Evolutionary conservation across 2,113 vertebrate species (phyloP).

Genomic region (Poeciliopsis prolifica): DNA sequence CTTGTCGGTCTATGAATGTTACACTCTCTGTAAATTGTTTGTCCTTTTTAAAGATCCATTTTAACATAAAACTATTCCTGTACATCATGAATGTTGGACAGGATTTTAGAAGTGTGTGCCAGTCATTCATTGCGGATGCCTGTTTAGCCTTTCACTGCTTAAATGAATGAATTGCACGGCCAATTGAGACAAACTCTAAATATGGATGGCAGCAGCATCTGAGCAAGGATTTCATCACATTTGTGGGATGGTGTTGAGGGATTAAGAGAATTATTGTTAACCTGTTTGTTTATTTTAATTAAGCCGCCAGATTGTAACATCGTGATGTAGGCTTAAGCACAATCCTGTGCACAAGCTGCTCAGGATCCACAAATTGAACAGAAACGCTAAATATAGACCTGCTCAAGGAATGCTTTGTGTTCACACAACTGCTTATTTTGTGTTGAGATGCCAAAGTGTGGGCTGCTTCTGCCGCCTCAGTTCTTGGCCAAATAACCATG

Average conservation of each 20-base stretch:
- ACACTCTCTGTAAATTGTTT: no score
- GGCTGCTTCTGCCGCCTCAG: constrained; percentile 22
- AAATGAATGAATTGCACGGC: neutral
- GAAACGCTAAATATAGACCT: constrained; percentile 4
- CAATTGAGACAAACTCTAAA: neutral
- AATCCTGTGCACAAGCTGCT: constrained; percentile 18
- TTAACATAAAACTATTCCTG: neutral
- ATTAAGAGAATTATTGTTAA: constrained; percentile 9
- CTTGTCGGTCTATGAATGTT: no score
- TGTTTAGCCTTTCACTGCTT: neutral
- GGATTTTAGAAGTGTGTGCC: neutral
- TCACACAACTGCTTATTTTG: constrained; percentile 26
- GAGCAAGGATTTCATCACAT: constrained; percentile 9
- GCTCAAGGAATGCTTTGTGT: constrained; percentile 12
- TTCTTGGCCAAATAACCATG: constrained; percentile 18
- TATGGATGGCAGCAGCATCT: neutral
- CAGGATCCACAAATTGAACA: constrained; percentile 15
- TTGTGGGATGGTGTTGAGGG: neutral
- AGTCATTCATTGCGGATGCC: neutral
- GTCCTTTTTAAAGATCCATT: neutral
- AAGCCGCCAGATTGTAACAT: constrained; percentile 9
- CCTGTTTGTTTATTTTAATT: constrained; percentile 23
- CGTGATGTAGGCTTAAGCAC: neutral
- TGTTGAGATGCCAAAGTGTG: constrained; percentile 33
- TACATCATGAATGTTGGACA: neutral